phyloP scores from a whole-genome alignment of 2,113 vertebrate genomes.

The Leptobrachium ailaonicum region DNA sequence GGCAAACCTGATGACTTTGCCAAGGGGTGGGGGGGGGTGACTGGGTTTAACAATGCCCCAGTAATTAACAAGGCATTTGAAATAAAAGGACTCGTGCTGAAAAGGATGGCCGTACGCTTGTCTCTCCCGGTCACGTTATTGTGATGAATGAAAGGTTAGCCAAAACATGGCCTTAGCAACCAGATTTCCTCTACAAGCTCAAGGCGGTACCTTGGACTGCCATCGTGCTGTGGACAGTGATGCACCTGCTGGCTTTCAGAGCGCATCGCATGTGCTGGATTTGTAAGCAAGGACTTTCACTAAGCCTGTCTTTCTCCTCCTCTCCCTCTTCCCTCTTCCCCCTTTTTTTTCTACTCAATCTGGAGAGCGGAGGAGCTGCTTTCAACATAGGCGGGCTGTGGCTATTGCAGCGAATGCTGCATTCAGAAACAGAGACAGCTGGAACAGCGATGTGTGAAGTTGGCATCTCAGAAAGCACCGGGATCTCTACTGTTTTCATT shows the following conservation, averaged over 20 bases:
- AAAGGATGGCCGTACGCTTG: neutral
- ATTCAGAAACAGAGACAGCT: slow-evolving; percentile 52
- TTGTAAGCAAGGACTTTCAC: slow-evolving; percentile 48
- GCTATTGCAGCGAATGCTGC: slow-evolving; percentile 58
- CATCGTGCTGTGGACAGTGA: slow-evolving; percentile 47
- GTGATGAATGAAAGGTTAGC: slow-evolving; percentile 50
- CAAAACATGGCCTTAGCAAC: slow-evolving; percentile 44
- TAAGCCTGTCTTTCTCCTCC: slow-evolving; percentile 34
- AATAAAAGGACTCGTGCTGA: slow-evolving; percentile 8
- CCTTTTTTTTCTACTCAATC: slow-evolving; percentile 48
- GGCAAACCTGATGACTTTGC: no score
- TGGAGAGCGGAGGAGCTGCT: slow-evolving; percentile 53
- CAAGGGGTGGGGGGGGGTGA: no score
- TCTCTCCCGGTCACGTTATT: slow-evolving; percentile 50
- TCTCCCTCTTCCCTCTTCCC: neutral
- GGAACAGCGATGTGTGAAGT: slow-evolving; percentile 57
- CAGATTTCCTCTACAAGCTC: slow-evolving; percentile 29
- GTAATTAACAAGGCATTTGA: slow-evolving; percentile 8
- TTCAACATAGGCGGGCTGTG: slow-evolving; percentile 53
- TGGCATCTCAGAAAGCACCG: slow-evolving; percentile 49
- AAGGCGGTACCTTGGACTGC: slow-evolving; percentile 36
- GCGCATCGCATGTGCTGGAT: slow-evolving; percentile 39
- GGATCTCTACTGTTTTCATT: slow-evolving; percentile 40
- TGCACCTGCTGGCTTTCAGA: slow-evolving; percentile 58
- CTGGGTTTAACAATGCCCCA: neutral